phyloP scores from a whole-genome alignment of 2,797 vertebrate species.

The Furcifer pardalis region DNA sequence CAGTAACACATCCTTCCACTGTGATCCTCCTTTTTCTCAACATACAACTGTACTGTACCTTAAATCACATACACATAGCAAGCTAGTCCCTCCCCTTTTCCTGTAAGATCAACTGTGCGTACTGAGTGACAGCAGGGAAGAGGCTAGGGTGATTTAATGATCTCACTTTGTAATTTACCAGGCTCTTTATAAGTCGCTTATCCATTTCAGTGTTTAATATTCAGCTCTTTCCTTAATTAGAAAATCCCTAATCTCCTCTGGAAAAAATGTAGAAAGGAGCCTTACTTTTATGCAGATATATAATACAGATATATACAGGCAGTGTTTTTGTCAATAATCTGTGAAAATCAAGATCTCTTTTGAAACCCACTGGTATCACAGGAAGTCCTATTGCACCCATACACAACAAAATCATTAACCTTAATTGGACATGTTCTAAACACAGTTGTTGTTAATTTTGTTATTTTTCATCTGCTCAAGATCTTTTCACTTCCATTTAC shows the following conservation, averaged over 20 bases:
- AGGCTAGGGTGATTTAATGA: constrained; percentile 63
- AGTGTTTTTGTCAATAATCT: constrained; percentile 50
- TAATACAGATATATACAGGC: constrained; percentile 51
- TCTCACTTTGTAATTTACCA: constrained; percentile 67
- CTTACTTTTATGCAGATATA: constrained; percentile 65
- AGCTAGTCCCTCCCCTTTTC: neutral
- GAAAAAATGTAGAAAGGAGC: constrained; percentile 67
- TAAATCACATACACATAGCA: constrained; percentile 46
- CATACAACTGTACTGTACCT: constrained; percentile 38
- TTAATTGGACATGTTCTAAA: neutral
- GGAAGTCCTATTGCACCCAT: constrained; percentile 4
- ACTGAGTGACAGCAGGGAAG: constrained; percentile 49
- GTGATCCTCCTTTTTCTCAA: constrained; percentile 17
- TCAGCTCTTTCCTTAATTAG: constrained; percentile 71
- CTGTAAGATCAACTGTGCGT: constrained; percentile 63
- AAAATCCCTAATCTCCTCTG: constrained; percentile 72
- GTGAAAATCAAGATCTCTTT: constrained; percentile 2
- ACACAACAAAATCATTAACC: neutral
- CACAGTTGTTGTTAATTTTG: neutral
- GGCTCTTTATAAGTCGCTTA: constrained; percentile 73
- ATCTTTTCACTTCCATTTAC: neutral
- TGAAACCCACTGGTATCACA: constrained; percentile 48
- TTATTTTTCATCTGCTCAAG: neutral
- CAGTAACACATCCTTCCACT: neutral
- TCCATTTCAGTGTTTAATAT: constrained; percentile 72